phyloP scores from a whole-genome alignment of 2,888 invertebrate genomes.

The Flabesymbios commensalis region DNA sequence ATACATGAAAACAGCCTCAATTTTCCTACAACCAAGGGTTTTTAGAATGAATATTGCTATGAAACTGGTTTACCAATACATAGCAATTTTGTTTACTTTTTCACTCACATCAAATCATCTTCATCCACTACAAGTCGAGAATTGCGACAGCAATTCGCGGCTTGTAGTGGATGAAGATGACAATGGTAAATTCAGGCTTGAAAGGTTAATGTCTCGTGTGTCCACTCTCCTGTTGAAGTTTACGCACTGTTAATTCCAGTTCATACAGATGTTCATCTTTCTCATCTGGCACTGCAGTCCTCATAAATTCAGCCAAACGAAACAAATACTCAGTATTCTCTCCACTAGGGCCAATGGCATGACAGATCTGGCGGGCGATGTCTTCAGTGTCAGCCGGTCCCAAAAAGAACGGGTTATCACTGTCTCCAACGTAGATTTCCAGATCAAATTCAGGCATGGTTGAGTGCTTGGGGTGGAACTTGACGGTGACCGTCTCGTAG shows the following conservation, averaged over 20 bases:
- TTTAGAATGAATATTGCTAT: too few relatives aligned
- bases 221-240: too few relatives aligned
- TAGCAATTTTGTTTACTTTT: too few relatives aligned
- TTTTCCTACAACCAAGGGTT: too few relatives aligned
- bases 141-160: too few relatives aligned
- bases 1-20: too few relatives aligned
- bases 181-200: too few relatives aligned
- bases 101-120: too few relatives aligned
- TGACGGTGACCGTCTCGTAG: slow-evolving; percentile 74
- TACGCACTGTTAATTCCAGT: slow-evolving; percentile 73
- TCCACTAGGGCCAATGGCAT: slow-evolving; percentile 80
- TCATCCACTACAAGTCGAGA: too few relatives aligned
- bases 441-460: slow-evolving; percentile 68
- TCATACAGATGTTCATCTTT: slow-evolving; percentile 77
- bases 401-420: slow-evolving; percentile 79
- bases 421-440: slow-evolving; percentile 80
- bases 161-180: too few relatives aligned
- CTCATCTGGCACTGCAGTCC: slow-evolving; percentile 70
- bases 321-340: slow-evolving; percentile 89
- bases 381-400: slow-evolving; percentile 76
- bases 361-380: slow-evolving; percentile 80
- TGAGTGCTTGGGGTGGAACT: slow-evolving; percentile 71
- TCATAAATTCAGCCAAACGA: slow-evolving; percentile 79
- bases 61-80: too few relatives aligned
- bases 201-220: too few relatives aligned